Evolutionary conservation across 2,797 vertebrate species (phyloP).

Genomic region (Chromobotia macracanthus): DNA sequence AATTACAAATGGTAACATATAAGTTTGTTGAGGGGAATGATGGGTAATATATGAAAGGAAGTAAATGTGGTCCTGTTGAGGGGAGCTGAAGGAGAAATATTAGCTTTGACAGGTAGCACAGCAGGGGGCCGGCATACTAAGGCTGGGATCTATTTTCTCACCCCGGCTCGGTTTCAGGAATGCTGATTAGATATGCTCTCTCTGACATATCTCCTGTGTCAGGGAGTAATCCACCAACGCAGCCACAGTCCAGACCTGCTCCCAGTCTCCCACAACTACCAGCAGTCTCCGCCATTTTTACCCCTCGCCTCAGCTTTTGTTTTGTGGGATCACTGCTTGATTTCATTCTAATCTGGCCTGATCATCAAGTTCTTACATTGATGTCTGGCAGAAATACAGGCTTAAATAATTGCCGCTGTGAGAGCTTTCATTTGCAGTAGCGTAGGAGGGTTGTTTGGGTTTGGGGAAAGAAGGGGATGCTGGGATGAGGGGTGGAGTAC

Average conservation of each 20-base stretch:
- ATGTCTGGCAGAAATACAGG: constrained; percentile 17
- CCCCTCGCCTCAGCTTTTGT: constrained; percentile 15
- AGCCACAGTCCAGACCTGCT: constrained; percentile 54
- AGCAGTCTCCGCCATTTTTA: constrained; percentile 31
- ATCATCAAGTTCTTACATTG: constrained; percentile 23
- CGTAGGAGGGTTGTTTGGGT: constrained; percentile 71
- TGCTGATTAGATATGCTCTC: constrained; percentile 65
- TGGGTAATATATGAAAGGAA: constrained; percentile 55
- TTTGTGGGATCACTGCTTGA: constrained; percentile 17
- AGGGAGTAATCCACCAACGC: constrained; percentile 54
- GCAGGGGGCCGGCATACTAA: constrained; percentile 59
- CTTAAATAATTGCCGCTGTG: constrained; percentile 48
- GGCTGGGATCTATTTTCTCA: constrained; percentile 62
- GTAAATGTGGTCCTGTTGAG: constrained; percentile 58
- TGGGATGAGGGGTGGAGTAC: constrained; percentile 67
- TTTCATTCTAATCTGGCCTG: constrained; percentile 9
- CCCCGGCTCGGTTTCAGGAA: constrained; percentile 58
- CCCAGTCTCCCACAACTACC: constrained; percentile 30
- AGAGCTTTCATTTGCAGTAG: constrained; percentile 11
- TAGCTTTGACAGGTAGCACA: constrained; percentile 67
- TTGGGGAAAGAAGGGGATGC: constrained; percentile 59
- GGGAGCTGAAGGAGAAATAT: constrained; percentile 66
- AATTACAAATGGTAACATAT: constrained; percentile 17
- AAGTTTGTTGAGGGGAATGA: constrained; percentile 27
- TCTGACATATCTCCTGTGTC: constrained; percentile 56